Evolutionary conservation across 2,113 vertebrate genomes (phyloP).

Genomic region (Apteryx owenii): DNA sequence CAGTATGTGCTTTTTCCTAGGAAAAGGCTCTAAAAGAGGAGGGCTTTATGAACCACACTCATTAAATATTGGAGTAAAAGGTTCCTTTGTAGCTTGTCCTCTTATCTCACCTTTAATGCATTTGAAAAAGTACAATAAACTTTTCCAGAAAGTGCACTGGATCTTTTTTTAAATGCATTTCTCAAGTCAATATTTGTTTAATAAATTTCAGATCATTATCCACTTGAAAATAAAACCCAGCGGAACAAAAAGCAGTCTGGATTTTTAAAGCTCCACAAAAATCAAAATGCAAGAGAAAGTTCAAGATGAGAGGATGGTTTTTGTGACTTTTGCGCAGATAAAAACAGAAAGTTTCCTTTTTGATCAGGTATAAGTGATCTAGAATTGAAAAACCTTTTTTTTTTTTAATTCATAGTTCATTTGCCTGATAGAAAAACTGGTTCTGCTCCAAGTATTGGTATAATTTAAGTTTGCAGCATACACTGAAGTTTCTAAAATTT

Average conservation of each 20-base stretch:
- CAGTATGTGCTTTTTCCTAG: background rate
- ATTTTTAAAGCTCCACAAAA: background rate
- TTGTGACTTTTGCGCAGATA: background rate
- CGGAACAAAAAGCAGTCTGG: background rate
- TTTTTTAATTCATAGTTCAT: background rate
- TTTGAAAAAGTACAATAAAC: constrained; percentile 36
- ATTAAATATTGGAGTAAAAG: background rate
- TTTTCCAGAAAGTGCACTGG: background rate
- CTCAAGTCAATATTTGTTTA: constrained; percentile 4
- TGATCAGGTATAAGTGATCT: background rate
- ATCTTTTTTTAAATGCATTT: background rate
- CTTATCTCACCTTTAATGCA: background rate
- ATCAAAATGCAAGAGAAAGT: background rate
- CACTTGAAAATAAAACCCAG: background rate
- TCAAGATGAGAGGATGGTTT: background rate
- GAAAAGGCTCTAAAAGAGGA: background rate
- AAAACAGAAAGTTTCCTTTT: background rate
- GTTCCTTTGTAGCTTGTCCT: constrained; percentile 2
- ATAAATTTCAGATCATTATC: background rate
- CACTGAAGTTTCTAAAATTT: background rate
- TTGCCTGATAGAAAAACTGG: background rate
- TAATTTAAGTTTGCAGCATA: background rate
- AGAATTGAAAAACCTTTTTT: background rate
- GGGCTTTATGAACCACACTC: background rate
- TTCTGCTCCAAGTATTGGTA: background rate